A percentile compares a stretch with the other conserved stretches of the same genome.
Evolutionary conservation across 2,797 vertebrate species (phyloP).

Genomic region (Tapirus indicus): DNA sequence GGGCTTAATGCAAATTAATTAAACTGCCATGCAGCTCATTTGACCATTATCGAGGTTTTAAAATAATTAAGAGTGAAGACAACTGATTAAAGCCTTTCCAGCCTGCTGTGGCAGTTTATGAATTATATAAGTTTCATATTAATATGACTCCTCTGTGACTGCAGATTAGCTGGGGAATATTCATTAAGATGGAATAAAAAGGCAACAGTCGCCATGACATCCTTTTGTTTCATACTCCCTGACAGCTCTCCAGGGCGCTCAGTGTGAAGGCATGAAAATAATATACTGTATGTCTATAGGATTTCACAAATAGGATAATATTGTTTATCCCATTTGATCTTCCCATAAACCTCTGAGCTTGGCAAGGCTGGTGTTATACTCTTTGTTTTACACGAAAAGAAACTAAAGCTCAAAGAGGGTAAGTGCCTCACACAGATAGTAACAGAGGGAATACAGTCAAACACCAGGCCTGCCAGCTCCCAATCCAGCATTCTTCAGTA

Average conservation of each 20-base stretch:
- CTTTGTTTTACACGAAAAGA: constrained; percentile 30
- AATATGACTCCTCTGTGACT: constrained; percentile 63
- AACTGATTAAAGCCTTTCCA: constrained; percentile 79
- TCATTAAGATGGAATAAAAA: constrained; percentile 78
- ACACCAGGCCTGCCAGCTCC: neutral
- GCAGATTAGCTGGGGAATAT: constrained; percentile 80
- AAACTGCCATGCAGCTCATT: constrained; percentile 71
- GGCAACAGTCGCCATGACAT: constrained; percentile 16
- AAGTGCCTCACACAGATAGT: neutral
- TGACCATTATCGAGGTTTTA: constrained; percentile 78
- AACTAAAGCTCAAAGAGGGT: neutral
- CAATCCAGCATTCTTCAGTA: neutral
- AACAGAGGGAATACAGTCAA: neutral
- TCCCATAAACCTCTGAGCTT: constrained; percentile 53
- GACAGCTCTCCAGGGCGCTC: constrained; percentile 40
- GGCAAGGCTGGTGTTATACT: neutral
- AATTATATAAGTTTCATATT: constrained; percentile 82
- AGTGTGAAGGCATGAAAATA: constrained; percentile 53
- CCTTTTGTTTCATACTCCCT: constrained; percentile 59
- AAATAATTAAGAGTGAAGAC: constrained; percentile 83
- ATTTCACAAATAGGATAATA: constrained; percentile 67
- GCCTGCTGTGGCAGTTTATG: constrained; percentile 76
- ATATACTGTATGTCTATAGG: constrained; percentile 41
- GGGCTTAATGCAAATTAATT: constrained; percentile 79
- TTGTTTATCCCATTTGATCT: neutral